Base-by-base conservation (phyloP, 1,140 invertebrate genomes). In the Nomia melanderi region DNA sequence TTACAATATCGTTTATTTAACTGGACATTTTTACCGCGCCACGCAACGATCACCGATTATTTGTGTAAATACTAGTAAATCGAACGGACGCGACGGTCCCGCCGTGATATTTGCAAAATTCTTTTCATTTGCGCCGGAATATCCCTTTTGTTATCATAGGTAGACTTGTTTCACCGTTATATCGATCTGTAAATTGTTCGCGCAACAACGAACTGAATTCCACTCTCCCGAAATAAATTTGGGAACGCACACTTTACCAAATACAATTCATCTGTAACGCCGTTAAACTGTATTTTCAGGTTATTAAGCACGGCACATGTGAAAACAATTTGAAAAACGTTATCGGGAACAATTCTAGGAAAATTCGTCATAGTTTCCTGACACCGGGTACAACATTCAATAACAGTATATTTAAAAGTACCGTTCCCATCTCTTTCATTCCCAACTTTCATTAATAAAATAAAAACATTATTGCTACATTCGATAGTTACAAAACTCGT, bases 1-100 rank as follows among this genome's bases (percentile, higher is more conserved):
- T 83, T 83, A 78, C 81, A 75, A 74, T 70, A 79, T 77, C 76
- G 78, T 84, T 83, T 79, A 83, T 70, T 66, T 72, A 62, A 79
- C 67, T 65, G 62, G 47, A 74, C 77, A 78, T 75, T 78, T 77
- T 77, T 77, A 67, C 66, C 31, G 57, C 1, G 57, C 67, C n/a
- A 41, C 27, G 56, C 57, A 71, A 77, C 67, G 50, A 71, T 77
- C 44, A 2, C 47, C 66, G 60, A 77, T 77, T 77, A 77, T 70
- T 71, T 63, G 66, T 71, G 59, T 59, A 71, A 77, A 77, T 77
- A 70, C 66, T 71, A 77, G 56, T 25, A 78, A 64, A 69, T 69
- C 53, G 53, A 77, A 57, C 62, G 77, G 23, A 50, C 53, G 25
- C n/a, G 2, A 31, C 9, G 33, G 17, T 33, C 5, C 0, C 25